These are phyloP conservation scores for Drosophila lowei DNA, from an alignment of 1,140 invertebrate species.

Conservation along the genomic window DNA sequence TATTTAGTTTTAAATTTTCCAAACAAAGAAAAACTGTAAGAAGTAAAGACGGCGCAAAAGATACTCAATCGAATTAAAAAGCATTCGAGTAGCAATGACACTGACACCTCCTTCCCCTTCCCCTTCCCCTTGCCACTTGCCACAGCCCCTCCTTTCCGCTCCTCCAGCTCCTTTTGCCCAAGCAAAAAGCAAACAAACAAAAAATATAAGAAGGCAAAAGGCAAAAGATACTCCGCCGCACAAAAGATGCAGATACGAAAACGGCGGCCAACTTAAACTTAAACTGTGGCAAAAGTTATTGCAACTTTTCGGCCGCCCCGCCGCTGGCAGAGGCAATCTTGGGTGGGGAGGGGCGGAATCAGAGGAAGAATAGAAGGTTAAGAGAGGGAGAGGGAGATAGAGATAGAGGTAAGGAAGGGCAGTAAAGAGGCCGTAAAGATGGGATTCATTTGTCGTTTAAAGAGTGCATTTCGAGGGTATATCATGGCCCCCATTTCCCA, in stretches of 20 bases:
- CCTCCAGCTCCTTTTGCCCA: too few relatives aligned
- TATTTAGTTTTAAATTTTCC: too few relatives aligned
- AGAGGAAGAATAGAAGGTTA: not conserved
- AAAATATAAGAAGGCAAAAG: slow-evolving; percentile 22
- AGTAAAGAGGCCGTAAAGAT: too few relatives aligned
- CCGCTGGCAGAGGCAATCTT: slow-evolving; percentile 53
- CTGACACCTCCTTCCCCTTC: slow-evolving; percentile 42
- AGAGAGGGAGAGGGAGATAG: not conserved
- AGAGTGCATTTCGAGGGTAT: too few relatives aligned
- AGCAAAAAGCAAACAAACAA: slow-evolving; percentile 1
- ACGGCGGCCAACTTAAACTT: slow-evolving; percentile 62
- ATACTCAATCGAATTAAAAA: slow-evolving; percentile 76
- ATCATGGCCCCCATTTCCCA: not conserved
- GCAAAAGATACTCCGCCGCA: slow-evolving; percentile 14
- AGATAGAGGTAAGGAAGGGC: too few relatives aligned
- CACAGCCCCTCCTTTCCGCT: not conserved
- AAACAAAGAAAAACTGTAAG: not conserved
- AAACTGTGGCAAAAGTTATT: slow-evolving; percentile 80
- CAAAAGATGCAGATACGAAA: slow-evolving; percentile 63
- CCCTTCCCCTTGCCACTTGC: not conserved
- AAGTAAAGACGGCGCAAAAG: slow-evolving; percentile 36
- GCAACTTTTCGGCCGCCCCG: slow-evolving; percentile 60
- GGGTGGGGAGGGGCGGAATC: not conserved
- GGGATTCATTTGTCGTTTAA: too few relatives aligned
- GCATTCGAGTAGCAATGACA: slow-evolving; percentile 72